Evolutionary conservation across 2,797 vertebrate genomes (phyloP), one percentile per base, ranked within the genome.

Genomic region (Siniperca scherzeri): DNA sequence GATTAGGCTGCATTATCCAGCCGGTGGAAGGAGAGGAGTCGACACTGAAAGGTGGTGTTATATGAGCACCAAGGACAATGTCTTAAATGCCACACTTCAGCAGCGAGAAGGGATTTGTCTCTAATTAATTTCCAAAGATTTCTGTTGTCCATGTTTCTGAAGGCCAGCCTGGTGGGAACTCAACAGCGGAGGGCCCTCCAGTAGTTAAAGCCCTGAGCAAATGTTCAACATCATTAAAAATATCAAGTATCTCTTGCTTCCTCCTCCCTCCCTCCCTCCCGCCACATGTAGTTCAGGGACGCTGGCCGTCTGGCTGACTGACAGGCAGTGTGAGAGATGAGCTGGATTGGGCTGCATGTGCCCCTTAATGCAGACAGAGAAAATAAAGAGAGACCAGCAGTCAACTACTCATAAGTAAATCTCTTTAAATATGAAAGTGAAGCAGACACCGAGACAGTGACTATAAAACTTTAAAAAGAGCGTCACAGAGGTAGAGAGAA

Each of bases 1-100:
- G 96, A 95, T 96, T 96, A 96, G 92, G 89, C 83, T 90, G 91
- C 92, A 94, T 96, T 95, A 94, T 92, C 91, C 91, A 87, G 87
- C 89, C 72, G 25, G 79, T 90, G 85, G 90, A 91, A 91, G 92
- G 87, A 93, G 83, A 91, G 78, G 90, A 91, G 90, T 81, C 81
- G 85, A 88, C 91, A 87, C 88, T 92, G 93, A 93, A 95, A 96
- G 89, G 93, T 94, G 92, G 88, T 92, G 92, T 94, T 93, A 89
- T 69, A 91, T 72, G 80, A 94, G 92, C 88, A 90, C 92, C 93
- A 94, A 95, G 95, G 93, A 95, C 94, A 95, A 94, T 91, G 93
- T 93, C 84, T 94, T 95, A 96, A 95, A 96, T 95, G 94, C 94
- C 94, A 96, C 94, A 96, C 95, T 96, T 94, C 94, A 95, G 88